Base-by-base conservation (phyloP, 2,113 vertebrate species). In the Panthera tigris region DNA sequence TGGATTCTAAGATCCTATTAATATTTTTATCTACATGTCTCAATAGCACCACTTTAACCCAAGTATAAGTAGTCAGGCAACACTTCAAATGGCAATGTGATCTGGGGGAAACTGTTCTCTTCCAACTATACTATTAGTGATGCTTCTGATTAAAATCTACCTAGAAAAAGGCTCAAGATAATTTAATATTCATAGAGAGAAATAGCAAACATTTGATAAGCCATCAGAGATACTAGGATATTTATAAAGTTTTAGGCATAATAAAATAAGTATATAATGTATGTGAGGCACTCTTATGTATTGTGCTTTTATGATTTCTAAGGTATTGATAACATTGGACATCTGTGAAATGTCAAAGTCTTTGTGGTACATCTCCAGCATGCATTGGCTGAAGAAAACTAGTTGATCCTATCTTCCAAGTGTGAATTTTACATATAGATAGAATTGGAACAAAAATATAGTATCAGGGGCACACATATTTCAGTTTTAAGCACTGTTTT, bases 391-490 rank as follows among this genome's bases (percentile, higher is more conserved):
- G 27, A 78, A 69, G 39, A 96, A 79, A 31, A 16, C 33, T 69
- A 45, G 19, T 21, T 66, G n/a, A 86, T 65, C 7, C 63, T 27
- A 41, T 27, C 27, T 15, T 95, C 19, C 73, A 93, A 83, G 7
- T 85, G 21, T 82, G 45, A 91, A 89, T 36, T 97, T 71, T 73
- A 9, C 7, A 55, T 66, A 33, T 83, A 27, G 15, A 33, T 39
- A 94, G 69, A 92, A 93, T 93, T 68, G 94, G 36, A 91, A 74
- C 31, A 74, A 95, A 87, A 21, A 57, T 52, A 73, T 7, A 93
- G 41, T 83, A 73, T 79, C 39, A 61, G 41, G 63, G n/a, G 84
- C 25, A 33, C 39, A 74, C 80, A 57, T n/a, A 36, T 52, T 94
- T 94, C 15, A 41, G 7, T 68, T 45, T 94, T 78, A 97, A 88